phyloP scores from a whole-genome alignment of 2,888 invertebrate species.

The Psylliodes chrysocephalus region DNA sequence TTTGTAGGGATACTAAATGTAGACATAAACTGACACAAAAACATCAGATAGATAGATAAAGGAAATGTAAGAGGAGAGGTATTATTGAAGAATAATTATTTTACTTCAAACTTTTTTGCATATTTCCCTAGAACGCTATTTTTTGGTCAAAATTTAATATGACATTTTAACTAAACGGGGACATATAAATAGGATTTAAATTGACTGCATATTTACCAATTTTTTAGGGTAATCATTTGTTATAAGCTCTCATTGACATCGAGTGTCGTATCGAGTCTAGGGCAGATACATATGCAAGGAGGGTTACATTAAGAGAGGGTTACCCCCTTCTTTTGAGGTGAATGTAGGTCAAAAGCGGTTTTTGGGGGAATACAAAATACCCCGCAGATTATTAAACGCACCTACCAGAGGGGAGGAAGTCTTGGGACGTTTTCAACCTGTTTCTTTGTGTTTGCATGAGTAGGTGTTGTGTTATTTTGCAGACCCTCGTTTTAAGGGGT shows the following conservation, averaged over 20 bases:
- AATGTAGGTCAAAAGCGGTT: slow-evolving; percentile 48
- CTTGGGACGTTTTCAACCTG: slow-evolving; percentile 48
- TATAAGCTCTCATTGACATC: slow-evolving; percentile 6
- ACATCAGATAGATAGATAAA: no score
- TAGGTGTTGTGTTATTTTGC: slow-evolving; percentile 42
- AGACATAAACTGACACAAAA: no score
- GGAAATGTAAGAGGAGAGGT: no score
- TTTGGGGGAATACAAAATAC: slow-evolving; percentile 46
- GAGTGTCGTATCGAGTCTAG: slow-evolving; percentile 21
- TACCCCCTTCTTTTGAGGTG: slow-evolving; percentile 39
- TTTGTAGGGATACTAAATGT: no score
- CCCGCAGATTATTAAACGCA: slow-evolving; percentile 44
- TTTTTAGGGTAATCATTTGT: slow-evolving; percentile 3
- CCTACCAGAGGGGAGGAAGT: slow-evolving; percentile 43
- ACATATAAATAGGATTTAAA: no score
- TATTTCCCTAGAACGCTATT: no score
- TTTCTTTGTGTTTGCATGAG: slow-evolving; percentile 44
- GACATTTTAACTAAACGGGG: no score
- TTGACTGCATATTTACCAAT: no score
- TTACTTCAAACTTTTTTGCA: no score
- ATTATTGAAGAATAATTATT: no score
- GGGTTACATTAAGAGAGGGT: slow-evolving; percentile 35
- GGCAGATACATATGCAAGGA: slow-evolving; percentile 31
- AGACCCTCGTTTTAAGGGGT: slow-evolving; percentile 38
- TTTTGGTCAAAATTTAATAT: no score